These are phyloP conservation scores for Ctenochaetus hawaiiensis DNA, from an alignment of 2,797 vertebrate species.

Conservation along the genomic window DNA sequence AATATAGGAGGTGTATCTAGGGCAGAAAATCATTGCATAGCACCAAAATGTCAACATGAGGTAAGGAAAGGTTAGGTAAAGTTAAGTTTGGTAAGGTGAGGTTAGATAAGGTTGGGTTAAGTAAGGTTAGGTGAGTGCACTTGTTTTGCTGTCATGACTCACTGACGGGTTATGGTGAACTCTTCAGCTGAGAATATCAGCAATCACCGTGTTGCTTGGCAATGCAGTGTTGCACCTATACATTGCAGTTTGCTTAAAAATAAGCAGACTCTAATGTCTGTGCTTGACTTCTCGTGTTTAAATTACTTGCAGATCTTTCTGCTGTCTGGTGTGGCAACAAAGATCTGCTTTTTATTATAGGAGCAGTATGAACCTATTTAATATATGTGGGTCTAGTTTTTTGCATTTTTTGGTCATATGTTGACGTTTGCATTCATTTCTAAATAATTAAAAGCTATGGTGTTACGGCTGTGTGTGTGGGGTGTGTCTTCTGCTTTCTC, in stretches of 20 bases:
- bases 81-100: conserved; percentile 17
- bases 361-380: background rate
- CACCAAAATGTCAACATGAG: conserved; percentile 24
- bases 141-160: conserved; percentile 28
- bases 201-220: conserved; percentile 49
- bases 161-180: conserved; percentile 36
- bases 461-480: too few relatives aligned
- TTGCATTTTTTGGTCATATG: background rate
- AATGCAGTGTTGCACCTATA: conserved; percentile 1
- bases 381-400: background rate
- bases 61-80: too few relatives aligned
- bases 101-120: background rate
- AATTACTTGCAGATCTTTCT: conserved; percentile 11
- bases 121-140: conserved; percentile 25
- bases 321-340: conserved; percentile 3
- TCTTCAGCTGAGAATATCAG: conserved; percentile 16
- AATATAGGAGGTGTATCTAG: conserved; percentile 13
- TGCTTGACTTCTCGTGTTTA: conserved; percentile 42
- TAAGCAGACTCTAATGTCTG: conserved; percentile 8
- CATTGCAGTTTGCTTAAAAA: conserved; percentile 6
- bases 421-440: background rate
- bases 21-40: conserved; percentile 2
- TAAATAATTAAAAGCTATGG: background rate
- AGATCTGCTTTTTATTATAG: background rate
- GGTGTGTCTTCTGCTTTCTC: too few relatives aligned